Conservation (phyloP, 2,113 vertebrate genomes). For the Mesoclemmys tuberculata region DNA sequence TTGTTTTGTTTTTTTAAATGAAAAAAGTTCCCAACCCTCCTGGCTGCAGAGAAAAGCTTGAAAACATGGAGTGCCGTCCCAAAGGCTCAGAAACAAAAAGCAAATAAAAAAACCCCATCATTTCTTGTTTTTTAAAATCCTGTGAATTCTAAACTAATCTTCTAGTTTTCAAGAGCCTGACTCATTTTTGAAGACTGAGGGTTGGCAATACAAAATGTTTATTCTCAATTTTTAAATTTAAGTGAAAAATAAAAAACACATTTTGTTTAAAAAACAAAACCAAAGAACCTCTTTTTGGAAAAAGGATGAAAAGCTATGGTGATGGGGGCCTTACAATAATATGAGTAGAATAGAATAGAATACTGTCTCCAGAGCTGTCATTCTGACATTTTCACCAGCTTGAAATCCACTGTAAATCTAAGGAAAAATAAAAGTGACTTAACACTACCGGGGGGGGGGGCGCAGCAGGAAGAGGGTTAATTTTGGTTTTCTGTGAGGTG, state of each 20-base stretch:
- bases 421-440: background rate
- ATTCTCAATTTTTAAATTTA: background rate
- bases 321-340: too few relatives aligned
- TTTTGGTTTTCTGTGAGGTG: background rate
- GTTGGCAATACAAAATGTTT: background rate
- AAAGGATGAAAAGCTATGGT: too few relatives aligned
- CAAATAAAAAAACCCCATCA: background rate
- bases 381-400: background rate
- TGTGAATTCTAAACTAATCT: background rate
- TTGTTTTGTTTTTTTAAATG: background rate
- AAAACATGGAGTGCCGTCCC: background rate
- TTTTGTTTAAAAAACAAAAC: too few relatives aligned
- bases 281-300: too few relatives aligned
- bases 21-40: background rate
- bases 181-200: background rate
- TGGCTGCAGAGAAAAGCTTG: background rate
- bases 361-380: background rate
- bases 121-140: background rate
- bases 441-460: background rate
- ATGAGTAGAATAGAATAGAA: background rate
- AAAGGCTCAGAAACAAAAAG: background rate
- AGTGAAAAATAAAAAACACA: too few relatives aligned
- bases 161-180: background rate
- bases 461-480: too few relatives aligned
- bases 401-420: background rate